Base-by-base conservation (phyloP, 2,888 invertebrate species). In the Parnassius orleans region DNA sequence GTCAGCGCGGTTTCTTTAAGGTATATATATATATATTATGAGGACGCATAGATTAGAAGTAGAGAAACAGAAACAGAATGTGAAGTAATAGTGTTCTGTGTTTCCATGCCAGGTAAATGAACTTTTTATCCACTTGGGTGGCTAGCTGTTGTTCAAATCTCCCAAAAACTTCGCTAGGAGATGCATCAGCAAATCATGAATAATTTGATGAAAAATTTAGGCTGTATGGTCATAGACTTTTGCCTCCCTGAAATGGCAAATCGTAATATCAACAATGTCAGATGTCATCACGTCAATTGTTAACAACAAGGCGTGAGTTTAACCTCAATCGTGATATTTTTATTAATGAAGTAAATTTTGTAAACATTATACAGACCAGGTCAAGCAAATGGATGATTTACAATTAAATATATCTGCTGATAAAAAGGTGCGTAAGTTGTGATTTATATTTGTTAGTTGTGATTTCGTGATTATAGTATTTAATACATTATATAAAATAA, bases 381-480 rank as follows among this genome's bases (percentile, higher is more conserved):
- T 33, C 33, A 33, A 47, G 46, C 41, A 43, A 69, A 92, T 92
- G 92, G 92, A 92, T 70, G 92, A 92, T 77, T 79, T 92, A 78
- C 92, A 92, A 72, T 75, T 92, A 64, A 92, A 92, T 83, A 91
- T 92, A 72, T 78, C 85, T 19, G 74, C 78, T 46, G 65, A 75
- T 14, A 87, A 79, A 68, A 87, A 84, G 78, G 91, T 90, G 74
- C 70, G 78, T 47, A 41, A 33, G 44, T 9, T 19, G 5, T 15
- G 9, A 42, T 46, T 10, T 12, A 19, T 19, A 19, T 19, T 19
- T 19, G 19, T 19, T 19, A 52, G 42, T 43, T 63, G 33, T 15
- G 9, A 42, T 46, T 10, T 12, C 48, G n/a, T 58, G 24, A 24
- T 52, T 46, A 14, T 10, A 14, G 1, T 10, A 24, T 24, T 24